These are phyloP conservation scores for Octopus sinensis DNA, from an alignment of 1,140 invertebrate species.

Conservation along the genomic window DNA sequence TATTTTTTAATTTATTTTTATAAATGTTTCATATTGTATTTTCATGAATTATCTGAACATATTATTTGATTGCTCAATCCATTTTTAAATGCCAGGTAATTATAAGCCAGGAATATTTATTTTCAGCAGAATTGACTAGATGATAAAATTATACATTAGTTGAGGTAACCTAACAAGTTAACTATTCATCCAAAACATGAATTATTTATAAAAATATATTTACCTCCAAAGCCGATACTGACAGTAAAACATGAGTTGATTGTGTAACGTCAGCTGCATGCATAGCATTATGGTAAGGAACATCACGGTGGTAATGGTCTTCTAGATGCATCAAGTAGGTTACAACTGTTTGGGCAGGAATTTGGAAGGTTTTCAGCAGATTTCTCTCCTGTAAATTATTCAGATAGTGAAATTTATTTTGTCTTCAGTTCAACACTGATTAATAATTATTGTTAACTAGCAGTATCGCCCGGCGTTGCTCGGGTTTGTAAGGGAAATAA, in stretches of 20 bases:
- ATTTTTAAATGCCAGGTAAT: too few species aligned
- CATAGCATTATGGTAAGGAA: slow-evolving; percentile 60
- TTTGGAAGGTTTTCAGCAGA: slow-evolving; percentile 87
- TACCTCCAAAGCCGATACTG: slow-evolving; percentile 88
- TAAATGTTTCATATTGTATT: too few species aligned
- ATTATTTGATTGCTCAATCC: too few species aligned
- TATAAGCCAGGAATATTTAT: too few species aligned
- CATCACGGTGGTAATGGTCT: slow-evolving; percentile 82
- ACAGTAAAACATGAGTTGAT: slow-evolving; percentile 63
- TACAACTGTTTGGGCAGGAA: slow-evolving; percentile 88
- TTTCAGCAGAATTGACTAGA: background rate
- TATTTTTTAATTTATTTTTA: too few species aligned
- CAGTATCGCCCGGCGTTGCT: too few species aligned
- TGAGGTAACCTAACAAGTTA: too few species aligned
- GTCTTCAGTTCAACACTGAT: background rate
- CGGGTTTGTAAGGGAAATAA: too few species aligned
- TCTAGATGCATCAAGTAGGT: slow-evolving; percentile 96
- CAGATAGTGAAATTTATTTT: background rate
- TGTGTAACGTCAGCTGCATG: slow-evolving; percentile 63
- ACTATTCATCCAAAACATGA: background rate
- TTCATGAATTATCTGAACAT: too few species aligned
- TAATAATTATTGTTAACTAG: too few species aligned
- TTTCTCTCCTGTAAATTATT: slow-evolving; percentile 73
- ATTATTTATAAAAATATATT: slow-evolving; percentile 24
- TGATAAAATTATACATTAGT: too few species aligned